Evolutionary conservation across 1,140 invertebrate genomes (phyloP).

Genomic region (Druon quercuslanigerum): DNA sequence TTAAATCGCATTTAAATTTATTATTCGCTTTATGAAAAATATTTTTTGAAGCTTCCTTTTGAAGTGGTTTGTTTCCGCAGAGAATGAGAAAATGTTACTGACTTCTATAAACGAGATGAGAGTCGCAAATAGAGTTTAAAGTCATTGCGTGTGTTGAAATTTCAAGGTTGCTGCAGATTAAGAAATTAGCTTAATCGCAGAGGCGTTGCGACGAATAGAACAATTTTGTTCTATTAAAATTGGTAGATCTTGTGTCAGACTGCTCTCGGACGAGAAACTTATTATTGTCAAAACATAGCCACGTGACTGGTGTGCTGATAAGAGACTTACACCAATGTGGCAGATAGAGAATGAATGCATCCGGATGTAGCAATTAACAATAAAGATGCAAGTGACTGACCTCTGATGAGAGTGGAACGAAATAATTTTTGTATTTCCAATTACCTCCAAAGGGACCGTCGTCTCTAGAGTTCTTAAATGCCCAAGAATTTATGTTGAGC

Average conservation of each 20-base stretch:
- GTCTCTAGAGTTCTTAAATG: no score
- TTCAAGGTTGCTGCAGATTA: constrained; percentile 23
- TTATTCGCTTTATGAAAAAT: background rate
- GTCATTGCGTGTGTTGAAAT: constrained; percentile 1
- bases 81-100: background rate
- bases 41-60: background rate
- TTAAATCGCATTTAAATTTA: background rate
- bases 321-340: background rate
- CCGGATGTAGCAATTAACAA: background rate
- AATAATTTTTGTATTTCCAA: no score
- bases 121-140: background rate
- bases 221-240: constrained; percentile 26
- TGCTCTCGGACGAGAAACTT: no score
- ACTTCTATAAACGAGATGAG: background rate
- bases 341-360: background rate
- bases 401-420: background rate
- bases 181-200: constrained; percentile 25
- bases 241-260: background rate
- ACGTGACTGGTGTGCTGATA: no score
- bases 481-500: no score
- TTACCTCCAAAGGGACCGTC: no score
- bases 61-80: background rate
- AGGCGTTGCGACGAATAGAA: constrained; percentile 5
- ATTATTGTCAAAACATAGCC: no score
- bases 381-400: background rate